These are phyloP conservation scores for Vireo altiloquus DNA, from an alignment of 2,113 vertebrate genomes.

Conservation along the genomic window DNA sequence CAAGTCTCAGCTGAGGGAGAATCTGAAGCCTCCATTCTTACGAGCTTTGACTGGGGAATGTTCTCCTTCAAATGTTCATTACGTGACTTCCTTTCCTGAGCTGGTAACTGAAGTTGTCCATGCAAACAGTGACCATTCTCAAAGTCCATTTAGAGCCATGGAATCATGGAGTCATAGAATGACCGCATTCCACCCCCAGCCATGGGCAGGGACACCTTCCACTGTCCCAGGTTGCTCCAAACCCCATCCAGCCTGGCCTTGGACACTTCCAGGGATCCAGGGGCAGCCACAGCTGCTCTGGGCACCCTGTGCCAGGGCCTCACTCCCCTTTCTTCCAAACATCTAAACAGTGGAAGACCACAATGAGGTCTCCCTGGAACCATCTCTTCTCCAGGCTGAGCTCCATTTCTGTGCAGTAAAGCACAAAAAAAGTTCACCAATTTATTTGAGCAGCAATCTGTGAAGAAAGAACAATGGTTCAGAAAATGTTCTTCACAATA, in stretches of 20 bases:
- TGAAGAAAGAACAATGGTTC: neutral
- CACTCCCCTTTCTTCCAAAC: neutral
- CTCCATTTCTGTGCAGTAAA: neutral
- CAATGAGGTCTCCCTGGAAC: rapidly evolving
- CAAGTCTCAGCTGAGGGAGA: neutral
- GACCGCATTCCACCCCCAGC: neutral
- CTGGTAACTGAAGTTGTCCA: neutral
- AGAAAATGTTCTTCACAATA: neutral
- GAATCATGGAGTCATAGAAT: neutral
- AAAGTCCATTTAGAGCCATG: neutral
- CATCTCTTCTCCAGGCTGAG: neutral
- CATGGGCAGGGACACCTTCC: neutral
- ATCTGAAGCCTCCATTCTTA: rapidly evolving
- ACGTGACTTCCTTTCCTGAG: neutral
- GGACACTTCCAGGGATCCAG: neutral
- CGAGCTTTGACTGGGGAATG: neutral
- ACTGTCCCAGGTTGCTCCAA: rapidly evolving
- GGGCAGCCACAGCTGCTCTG: neutral
- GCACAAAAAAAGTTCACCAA: neutral
- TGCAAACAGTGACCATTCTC: neutral
- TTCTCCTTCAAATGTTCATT: neutral
- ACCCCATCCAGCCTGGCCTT: rapidly evolving
- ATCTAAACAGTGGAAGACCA: neutral
- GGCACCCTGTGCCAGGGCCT: rapidly evolving
- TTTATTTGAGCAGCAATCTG: neutral